These are phyloP conservation scores for Serinus canaria DNA, from an alignment of 2,113 vertebrate genomes.

Conservation along the genomic window DNA sequence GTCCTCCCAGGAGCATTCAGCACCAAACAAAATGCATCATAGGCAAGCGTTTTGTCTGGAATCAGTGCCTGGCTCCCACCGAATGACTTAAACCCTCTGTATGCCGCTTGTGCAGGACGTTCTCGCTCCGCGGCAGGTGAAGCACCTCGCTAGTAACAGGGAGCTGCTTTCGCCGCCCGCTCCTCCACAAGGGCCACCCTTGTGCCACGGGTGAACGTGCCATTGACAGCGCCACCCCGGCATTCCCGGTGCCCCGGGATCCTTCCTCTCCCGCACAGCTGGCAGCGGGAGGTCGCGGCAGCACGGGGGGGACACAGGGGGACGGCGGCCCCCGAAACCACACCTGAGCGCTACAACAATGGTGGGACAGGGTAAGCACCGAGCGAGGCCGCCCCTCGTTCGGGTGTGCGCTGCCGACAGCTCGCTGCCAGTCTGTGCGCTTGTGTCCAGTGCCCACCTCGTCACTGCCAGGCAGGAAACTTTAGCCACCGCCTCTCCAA, in stretches of 20 bases:
- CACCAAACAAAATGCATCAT: fast-evolving
- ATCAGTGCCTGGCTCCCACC: background rate
- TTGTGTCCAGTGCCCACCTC: background rate
- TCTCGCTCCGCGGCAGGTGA: background rate
- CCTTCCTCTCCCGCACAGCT: background rate
- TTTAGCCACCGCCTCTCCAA: no score
- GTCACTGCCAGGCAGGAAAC: background rate
- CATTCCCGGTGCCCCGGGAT: background rate
- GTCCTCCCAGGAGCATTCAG: background rate
- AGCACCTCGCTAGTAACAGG: background rate
- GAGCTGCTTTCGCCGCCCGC: background rate
- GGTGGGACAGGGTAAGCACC: fast-evolving
- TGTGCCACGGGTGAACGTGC: background rate
- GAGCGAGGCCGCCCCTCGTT: fast-evolving
- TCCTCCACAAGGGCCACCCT: background rate
- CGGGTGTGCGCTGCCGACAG: fast-evolving
- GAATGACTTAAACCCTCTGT: background rate
- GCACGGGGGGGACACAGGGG: background rate
- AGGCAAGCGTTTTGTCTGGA: background rate
- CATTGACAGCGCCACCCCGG: background rate
- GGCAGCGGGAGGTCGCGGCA: background rate
- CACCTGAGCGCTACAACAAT: fast-evolving
- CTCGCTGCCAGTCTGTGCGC: fast-evolving
- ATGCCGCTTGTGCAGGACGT: fast-evolving
- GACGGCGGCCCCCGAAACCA: background rate